Evolutionary conservation across 2,888 invertebrate genomes (phyloP).

Genomic region (Camptogramma bilineatum): DNA sequence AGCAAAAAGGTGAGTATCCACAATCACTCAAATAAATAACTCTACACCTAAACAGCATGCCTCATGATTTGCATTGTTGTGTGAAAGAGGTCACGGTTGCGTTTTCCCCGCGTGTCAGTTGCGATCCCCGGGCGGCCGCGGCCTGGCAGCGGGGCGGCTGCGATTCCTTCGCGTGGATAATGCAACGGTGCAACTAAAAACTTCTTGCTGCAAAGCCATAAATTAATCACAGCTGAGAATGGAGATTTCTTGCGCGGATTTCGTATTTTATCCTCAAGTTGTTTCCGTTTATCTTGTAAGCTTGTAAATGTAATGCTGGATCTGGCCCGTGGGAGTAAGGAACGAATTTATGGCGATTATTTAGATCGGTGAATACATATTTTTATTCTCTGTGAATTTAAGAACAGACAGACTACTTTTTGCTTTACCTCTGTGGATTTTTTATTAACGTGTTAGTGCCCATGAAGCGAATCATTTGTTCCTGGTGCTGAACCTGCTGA

Average conservation of each 20-base stretch:
- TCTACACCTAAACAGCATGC: not conserved
- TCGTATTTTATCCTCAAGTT: constrained; percentile 15
- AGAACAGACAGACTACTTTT: not conserved
- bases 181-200: constrained; percentile 23
- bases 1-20: not conserved
- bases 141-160: not conserved
- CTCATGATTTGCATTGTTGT: not conserved
- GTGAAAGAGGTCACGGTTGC: constrained; percentile 4
- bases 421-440: no score
- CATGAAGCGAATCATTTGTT: no score
- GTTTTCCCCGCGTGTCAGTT: not conserved
- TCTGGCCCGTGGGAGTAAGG: not conserved
- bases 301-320: constrained; percentile 10
- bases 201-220: constrained; percentile 27
- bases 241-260: constrained; percentile 20
- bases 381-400: not conserved
- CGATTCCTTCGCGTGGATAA: constrained; percentile 16
- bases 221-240: constrained; percentile 24
- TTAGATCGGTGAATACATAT: not conserved
- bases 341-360: not conserved
- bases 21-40: not conserved
- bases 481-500: no score
- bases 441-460: no score
- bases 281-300: constrained; percentile 12
- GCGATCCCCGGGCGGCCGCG: not conserved